These are phyloP conservation scores for Rhopalosiphum maidis DNA, from an alignment of 1,140 invertebrate genomes.

Conservation along the genomic window DNA sequence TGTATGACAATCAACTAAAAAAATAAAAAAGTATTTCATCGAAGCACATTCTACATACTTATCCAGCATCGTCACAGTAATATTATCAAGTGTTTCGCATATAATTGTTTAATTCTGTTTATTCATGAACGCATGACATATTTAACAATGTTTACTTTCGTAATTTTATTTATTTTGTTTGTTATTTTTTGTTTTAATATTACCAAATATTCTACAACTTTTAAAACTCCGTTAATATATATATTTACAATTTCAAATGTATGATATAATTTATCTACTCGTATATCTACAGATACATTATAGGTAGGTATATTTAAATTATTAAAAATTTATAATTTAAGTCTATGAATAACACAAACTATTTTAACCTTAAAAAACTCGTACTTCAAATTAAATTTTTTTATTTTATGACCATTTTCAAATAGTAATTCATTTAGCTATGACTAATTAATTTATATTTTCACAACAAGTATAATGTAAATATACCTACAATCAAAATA, in stretches of 20 bases:
- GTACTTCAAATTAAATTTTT: background rate
- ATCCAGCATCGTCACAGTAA: background rate
- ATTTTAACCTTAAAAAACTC: too few species aligned
- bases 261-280: background rate
- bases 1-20: background rate
- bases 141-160: background rate
- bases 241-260: background rate
- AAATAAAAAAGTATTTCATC: background rate
- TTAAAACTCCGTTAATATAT: background rate
- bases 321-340: background rate
- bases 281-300: background rate
- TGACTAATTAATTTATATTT: background rate
- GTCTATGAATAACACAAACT: too few species aligned
- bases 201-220: background rate
- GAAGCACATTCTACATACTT: background rate
- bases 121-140: background rate
- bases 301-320: background rate
- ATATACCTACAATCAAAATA: too few species aligned
- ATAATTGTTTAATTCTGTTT: background rate
- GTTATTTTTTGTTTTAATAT: background rate
- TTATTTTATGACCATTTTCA: background rate
- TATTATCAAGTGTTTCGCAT: background rate
- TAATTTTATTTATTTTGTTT: background rate
- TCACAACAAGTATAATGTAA: too few species aligned
- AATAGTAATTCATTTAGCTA: background rate